Evolutionary conservation across 1,140 invertebrate genomes (phyloP), one percentile per base, ranked within the genome.

Genomic region (Cyrtorhinus lividipennis): DNA sequence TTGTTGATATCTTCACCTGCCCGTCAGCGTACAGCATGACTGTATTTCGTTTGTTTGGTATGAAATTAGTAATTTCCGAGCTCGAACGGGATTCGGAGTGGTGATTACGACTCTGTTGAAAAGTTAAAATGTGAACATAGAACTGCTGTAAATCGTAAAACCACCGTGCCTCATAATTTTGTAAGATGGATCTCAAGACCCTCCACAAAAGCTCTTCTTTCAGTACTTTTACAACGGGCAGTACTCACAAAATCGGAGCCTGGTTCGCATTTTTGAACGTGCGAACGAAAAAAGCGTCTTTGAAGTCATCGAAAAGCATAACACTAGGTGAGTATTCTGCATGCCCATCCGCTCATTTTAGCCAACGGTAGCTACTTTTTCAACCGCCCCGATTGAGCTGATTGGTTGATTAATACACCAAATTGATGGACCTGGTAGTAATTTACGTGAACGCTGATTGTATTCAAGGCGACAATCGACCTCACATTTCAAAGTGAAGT

Each of bases 161-260:
- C 30, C 30, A 8, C 30, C 5, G 15, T 8, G 5, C 15, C 30
- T 15, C 30, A 38, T 38, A 5, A 38, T 38, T 38, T 38, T 38
- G 5, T 20, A 53, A 53, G 24, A 68, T 68, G 67, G 67, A 68
- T 66, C 56, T 65, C 20, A 68, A 66, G 62, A 57, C 67, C 26
- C 63, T 77, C 8, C 76, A 77, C 63, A 78, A 78, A 66, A 78
- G 77, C 66, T 75, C 70, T 61, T 78, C 76, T 27, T 78, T 78
- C 65, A 76, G 73, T 65, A 74, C 75, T 22, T 77, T 78, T 64
- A 73, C 73, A 27, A 69, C 67, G 15, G 65, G 70, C 56, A 72
- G 73, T 57, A 65, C 72, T 67, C 71, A 76, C 59, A 74, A 76
- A 67, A 68, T 78, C 56, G 74, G 74, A 22, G 71, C 70, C 63